phyloP scores from a whole-genome alignment of 2,797 vertebrate genomes.

The Halcyon smyrnensis region DNA sequence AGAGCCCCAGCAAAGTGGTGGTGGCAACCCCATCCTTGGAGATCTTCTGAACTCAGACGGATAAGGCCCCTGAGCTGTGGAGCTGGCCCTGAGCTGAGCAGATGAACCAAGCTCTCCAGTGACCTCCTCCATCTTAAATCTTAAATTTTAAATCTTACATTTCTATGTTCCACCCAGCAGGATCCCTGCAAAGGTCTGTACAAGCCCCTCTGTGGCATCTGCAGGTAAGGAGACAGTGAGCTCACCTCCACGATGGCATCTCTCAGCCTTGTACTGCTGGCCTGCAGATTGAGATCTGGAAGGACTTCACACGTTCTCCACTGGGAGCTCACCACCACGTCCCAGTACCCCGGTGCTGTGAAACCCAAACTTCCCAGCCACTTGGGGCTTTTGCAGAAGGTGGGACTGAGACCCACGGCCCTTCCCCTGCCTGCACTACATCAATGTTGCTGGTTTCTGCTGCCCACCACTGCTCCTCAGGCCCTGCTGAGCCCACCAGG shows the following conservation, averaged over 20 bases:
- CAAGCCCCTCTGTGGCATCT: not conserved
- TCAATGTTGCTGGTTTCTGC: not conserved
- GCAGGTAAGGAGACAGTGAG: not conserved
- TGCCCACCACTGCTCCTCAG: not conserved
- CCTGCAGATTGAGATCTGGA: fast-evolving
- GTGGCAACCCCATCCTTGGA: not conserved
- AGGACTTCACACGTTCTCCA: not conserved
- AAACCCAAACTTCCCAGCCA: not conserved
- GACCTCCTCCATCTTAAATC: not conserved
- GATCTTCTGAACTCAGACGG: not conserved
- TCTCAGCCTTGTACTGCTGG: not conserved
- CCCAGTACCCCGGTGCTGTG: not conserved
- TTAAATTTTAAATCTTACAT: not conserved
- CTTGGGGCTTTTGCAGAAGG: not conserved
- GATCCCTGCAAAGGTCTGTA: not conserved
- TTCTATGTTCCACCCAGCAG: not conserved
- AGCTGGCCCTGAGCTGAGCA: not conserved
- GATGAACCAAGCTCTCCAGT: not conserved
- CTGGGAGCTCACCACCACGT: fast-evolving
- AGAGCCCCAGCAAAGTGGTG: not conserved
- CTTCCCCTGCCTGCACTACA: not conserved
- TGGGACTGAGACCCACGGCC: fast-evolving
- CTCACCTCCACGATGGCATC: not conserved
- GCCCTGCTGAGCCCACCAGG: not conserved
- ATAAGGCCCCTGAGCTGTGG: not conserved